A percentile compares a stretch with the other conserved stretches of the same genome.
Evolutionary conservation across 1,140 invertebrate genomes (phyloP).

Genomic region (Temnothorax curvispinosus): DNA sequence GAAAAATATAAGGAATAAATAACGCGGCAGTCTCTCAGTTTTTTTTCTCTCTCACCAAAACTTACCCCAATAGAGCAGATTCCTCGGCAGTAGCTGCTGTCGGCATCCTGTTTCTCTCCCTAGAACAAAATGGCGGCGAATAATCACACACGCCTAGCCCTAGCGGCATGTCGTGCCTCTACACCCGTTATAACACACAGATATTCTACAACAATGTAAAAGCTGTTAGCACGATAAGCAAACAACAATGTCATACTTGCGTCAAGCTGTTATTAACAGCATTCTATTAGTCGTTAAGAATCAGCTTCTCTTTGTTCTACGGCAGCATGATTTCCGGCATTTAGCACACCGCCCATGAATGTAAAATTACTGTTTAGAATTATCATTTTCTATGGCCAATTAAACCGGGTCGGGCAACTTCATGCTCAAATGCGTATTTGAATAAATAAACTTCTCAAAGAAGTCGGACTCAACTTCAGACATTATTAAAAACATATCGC

Average conservation of each 20-base stretch:
- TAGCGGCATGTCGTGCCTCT: conserved; percentile 72
- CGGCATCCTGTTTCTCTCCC: conserved; percentile 88
- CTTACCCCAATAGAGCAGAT: conserved; percentile 90
- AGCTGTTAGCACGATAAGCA: neutral
- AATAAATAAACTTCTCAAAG: conserved; percentile 23
- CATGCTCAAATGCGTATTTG: neutral
- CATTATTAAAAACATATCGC: neutral
- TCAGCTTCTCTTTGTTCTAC: conserved; percentile 19
- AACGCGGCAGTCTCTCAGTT: neutral
- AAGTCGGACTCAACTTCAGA: neutral
- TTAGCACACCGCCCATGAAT: conserved; percentile 27
- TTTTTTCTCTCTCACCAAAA: conserved; percentile 62
- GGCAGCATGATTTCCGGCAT: neutral
- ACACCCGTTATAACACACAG: conserved; percentile 31
- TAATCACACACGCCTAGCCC: conserved; percentile 83
- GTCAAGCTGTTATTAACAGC: neutral
- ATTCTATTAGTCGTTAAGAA: conserved; percentile 13
- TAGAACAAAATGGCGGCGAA: conserved; percentile 87
- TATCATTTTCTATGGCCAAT: conserved; percentile 29
- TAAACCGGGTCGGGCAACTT: conserved; percentile 1
- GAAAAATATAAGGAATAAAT: neutral
- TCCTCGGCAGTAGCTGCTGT: conserved; percentile 89
- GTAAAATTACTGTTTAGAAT: conserved; percentile 32
- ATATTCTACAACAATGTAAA: conserved; percentile 31
- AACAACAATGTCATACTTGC: conserved; percentile 1